These are phyloP conservation scores for Lutjanus erythropterus DNA, from an alignment of 2,113 vertebrate genomes.

Conservation along the genomic window DNA sequence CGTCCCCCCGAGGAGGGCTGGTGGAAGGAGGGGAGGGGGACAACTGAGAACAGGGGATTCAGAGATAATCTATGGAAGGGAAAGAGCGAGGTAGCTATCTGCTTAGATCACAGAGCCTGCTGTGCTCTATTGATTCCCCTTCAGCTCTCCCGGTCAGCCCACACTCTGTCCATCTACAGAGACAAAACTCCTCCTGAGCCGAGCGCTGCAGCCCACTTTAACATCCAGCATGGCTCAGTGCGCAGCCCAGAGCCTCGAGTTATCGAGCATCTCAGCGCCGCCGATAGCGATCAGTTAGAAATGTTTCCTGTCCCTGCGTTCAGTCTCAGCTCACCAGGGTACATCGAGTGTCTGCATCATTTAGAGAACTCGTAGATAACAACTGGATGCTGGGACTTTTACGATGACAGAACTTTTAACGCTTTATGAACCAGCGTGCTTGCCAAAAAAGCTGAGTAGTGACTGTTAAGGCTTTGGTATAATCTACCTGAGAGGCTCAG, in stretches of 20 bases:
- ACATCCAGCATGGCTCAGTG: slow-evolving; percentile 25
- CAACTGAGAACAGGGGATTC: slow-evolving; percentile 48
- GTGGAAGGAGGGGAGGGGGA: slow-evolving; percentile 44
- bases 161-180: slow-evolving; percentile 56
- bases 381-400: not conserved
- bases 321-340: not conserved
- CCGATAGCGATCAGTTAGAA: slow-evolving; percentile 12
- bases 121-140: slow-evolving; percentile 69
- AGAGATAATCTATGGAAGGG: slow-evolving; percentile 70
- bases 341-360: not conserved
- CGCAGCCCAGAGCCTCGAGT: not conserved
- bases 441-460: too few relatives aligned
- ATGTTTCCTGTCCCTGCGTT: not conserved
- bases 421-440: not conserved
- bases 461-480: too few relatives aligned
- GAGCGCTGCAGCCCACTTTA: slow-evolving; percentile 43
- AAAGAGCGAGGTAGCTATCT: slow-evolving; percentile 64
- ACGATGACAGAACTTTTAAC: not conserved
- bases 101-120: slow-evolving; percentile 70
- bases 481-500: too few relatives aligned
- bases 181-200: slow-evolving; percentile 47
- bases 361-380: not conserved
- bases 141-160: slow-evolving; percentile 59
- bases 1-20: slow-evolving; percentile 48
- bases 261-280: not conserved